These are phyloP conservation scores for Chionodraco myersi DNA, from an alignment of 2,113 vertebrate species.

Conservation along the genomic window DNA sequence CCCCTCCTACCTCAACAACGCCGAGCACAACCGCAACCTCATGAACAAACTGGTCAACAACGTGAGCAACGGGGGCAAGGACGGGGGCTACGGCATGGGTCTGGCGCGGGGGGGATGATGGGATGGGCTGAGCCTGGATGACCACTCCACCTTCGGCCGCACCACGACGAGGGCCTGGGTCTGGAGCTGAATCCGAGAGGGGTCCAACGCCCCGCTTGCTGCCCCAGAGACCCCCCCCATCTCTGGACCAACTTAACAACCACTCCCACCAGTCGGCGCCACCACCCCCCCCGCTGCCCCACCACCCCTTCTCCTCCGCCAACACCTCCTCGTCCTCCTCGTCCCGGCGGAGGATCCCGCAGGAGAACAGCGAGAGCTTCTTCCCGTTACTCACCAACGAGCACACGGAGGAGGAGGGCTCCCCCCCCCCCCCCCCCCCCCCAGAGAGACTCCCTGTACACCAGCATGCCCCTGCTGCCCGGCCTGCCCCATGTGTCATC, in stretches of 20 bases:
- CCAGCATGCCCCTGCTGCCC: constrained; percentile 93
- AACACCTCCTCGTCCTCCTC: constrained; percentile 83
- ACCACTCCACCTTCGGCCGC: constrained; percentile 76
- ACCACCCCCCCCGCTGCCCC: constrained; percentile 84
- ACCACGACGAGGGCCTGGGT: constrained; percentile 85
- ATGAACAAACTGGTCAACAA: constrained; percentile 97
- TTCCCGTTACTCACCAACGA: constrained; percentile 95
- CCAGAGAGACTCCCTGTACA: constrained; percentile 95
- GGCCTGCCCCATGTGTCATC: constrained; percentile 83
- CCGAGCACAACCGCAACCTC: constrained; percentile 93
- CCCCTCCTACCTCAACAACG: constrained; percentile 96
- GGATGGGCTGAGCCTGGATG: constrained; percentile 76
- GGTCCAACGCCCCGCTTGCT: constrained; percentile 93
- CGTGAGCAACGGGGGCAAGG: constrained; percentile 89
- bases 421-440: constrained; percentile 82
- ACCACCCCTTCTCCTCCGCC: constrained; percentile 81
- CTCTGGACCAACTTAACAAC: constrained; percentile 80
- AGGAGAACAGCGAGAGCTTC: constrained; percentile 97
- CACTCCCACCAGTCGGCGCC: constrained; percentile 83
- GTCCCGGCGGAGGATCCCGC: constrained; percentile 88
- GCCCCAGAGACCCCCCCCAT: constrained; percentile 87
- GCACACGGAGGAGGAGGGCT: constrained; percentile 89
- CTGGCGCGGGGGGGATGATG: constrained; percentile 82
- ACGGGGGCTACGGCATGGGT: constrained; percentile 86
- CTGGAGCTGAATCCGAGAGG: constrained; percentile 95